Percentiles rank a stretch among this genome's conserved stretches.
These are phyloP conservation scores for Linnaemya vulpina DNA, from an alignment of 2,888 invertebrate genomes.

Conservation along the genomic window DNA sequence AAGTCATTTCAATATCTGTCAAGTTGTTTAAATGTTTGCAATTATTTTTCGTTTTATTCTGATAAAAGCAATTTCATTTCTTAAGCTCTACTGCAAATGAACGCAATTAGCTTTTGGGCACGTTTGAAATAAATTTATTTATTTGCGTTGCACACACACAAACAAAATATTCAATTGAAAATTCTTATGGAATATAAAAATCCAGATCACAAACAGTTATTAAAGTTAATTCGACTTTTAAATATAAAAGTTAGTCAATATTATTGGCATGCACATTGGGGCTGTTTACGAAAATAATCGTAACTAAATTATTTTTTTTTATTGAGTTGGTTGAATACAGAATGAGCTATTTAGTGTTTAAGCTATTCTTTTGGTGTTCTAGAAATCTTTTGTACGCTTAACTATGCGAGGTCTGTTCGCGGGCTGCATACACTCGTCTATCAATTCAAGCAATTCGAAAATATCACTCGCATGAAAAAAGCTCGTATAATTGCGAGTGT, in stretches of 20 bases:
- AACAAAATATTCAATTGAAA: not conserved
- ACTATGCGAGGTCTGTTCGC: too few relatives aligned
- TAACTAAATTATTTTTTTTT: too few relatives aligned
- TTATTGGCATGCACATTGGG: not conserved
- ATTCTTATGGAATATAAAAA: not conserved
- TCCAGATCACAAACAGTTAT: not conserved
- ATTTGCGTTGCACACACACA: not conserved
- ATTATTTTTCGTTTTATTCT: not conserved
- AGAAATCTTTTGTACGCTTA: too few relatives aligned
- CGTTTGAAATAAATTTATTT: slow-evolving; percentile 20
- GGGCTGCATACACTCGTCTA: too few relatives aligned
- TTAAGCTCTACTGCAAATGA: slow-evolving; percentile 21
- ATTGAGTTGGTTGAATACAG: too few relatives aligned
- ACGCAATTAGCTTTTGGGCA: slow-evolving; percentile 55
- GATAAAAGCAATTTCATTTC: not conserved
- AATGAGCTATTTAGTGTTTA: too few relatives aligned
- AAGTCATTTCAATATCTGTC: slow-evolving; percentile 3
- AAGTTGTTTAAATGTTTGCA: not conserved
- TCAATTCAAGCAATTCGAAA: too few relatives aligned
- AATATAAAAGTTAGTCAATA: not conserved
- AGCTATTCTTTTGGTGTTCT: too few relatives aligned
- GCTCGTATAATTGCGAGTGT: too few relatives aligned
- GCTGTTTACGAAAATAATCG: too few relatives aligned
- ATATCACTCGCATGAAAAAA: too few relatives aligned
- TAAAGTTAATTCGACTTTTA: too few relatives aligned